Base-by-base conservation (phyloP, 2,113 vertebrate species). In the Eulemur rufifrons region DNA sequence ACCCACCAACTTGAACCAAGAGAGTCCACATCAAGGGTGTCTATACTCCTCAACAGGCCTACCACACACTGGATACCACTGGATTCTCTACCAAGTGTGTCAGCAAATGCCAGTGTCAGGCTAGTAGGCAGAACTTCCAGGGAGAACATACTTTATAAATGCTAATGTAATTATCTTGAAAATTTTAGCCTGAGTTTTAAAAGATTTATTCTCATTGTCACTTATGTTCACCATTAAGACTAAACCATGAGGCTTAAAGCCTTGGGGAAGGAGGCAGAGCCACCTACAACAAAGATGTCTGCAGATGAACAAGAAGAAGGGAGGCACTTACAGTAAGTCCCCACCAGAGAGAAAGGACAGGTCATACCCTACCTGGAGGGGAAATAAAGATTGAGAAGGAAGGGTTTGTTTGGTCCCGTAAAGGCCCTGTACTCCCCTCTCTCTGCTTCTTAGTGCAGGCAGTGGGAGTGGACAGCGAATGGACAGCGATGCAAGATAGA, bases 121-220 rank as follows among this genome's bases (percentile, higher is more conserved):
- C 1, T 14, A 73, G 25, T 21, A 52, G 47, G 68, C 47, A 90
- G 54, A 91, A 90, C 52, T 61, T 66, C 59, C 37, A 95, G 21
- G 68, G 27, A 90, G 34, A 66, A 86, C 50, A 5, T n/a, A 42
- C 4, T 86, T 64, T 81, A 77, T 69, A 90, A 90, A 87, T 12
- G 21, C 15, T 56, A 68, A 76, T 47, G 27, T 77, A 61, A 90
- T 86, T 91, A 97, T 59, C 66, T 86, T 74, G 6, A 76, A 89
- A 90, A 95, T 73, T 15, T 89, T 61, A 96, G 68, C 27, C n/a
- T 59, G 10, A 80, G n/a, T 84, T 82, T 74, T 29, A 50, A 90
- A 54, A 81, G 39, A 90, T 73, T 77, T 23, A 47, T 64, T 83
- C 37, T 86, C 9, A 42, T 21, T 15, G 85, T 68, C 29, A 85